Base-by-base conservation (phyloP, 2,797 vertebrate species). In the Peromyscus attwateri region DNA sequence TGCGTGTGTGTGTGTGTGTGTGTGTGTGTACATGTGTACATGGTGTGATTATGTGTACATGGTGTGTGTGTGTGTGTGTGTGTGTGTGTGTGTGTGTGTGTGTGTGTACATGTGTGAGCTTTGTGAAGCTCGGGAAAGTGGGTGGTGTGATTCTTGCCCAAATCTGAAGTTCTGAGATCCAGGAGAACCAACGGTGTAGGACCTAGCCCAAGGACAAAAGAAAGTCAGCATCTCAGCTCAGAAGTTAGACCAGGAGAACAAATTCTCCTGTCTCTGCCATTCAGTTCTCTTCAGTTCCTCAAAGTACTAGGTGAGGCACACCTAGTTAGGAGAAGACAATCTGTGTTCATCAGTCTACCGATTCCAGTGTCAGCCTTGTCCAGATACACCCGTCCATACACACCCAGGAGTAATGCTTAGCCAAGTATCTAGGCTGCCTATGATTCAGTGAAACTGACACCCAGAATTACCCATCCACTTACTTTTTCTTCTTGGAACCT, bases 171-270 rank as follows among this genome's bases (percentile, higher is more conserved):
- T 14, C 52, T 0, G 25, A 82, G 91, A 64, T 70, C 37, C 21
- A 52, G 10, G 29, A 31, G 49, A 34, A 27, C 31, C 21, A 0
- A 0, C 6, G 23, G 6, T 73, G 0, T 76, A 66, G 27, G 49
- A 46, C 43, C n/a, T 5, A 27, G 80, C 5, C 2, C 17, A 3
- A 71, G 31, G 11, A 27, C 2, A 21, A 19, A 23, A 7, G 21
- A 40, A 82, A 57, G 23, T 49, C n/a, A 31, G 0, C 0, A 17
- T 13, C 49, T 70, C 91, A 57, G 46, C 13, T 76, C 81, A 6
- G 6, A 27, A 73, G 57, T 34, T 34, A 66, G 73, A 14, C 71
- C 37, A 57, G 29, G 71, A 82, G 43, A 84, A 34, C 4, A 64
- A 27, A 37, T 37, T 70, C 68, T 31, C 62, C 37, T 66, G 68